phyloP scores from a whole-genome alignment of 2,113 vertebrate species.

The Stegostoma tigrinum region DNA sequence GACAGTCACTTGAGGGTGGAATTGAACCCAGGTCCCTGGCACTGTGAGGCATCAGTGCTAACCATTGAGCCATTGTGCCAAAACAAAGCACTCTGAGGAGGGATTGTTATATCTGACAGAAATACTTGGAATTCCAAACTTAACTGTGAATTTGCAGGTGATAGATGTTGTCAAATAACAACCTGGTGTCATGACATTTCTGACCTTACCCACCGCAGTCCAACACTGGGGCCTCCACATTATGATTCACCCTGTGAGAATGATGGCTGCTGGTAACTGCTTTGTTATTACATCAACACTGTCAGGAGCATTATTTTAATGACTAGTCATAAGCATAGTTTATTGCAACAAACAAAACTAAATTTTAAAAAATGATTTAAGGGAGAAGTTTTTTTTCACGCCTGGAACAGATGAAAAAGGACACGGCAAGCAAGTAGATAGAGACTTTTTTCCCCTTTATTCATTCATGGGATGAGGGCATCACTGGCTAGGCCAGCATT shows the following conservation, averaged over 20 bases:
- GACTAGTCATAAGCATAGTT: neutral
- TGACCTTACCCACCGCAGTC: too few relatives aligned
- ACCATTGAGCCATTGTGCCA: too few relatives aligned
- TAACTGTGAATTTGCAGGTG: neutral
- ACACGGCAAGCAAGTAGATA: neutral
- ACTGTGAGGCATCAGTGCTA: too few relatives aligned
- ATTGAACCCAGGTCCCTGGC: too few relatives aligned
- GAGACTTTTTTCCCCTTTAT: neutral
- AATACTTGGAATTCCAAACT: neutral
- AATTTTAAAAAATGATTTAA: neutral
- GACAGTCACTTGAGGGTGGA: too few relatives aligned
- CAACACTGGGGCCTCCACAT: too few relatives aligned
- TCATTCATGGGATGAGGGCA: too few relatives aligned
- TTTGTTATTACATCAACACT: neutral
- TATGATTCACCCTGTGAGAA: neutral
- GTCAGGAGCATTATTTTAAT: neutral
- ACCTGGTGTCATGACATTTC: too few relatives aligned
- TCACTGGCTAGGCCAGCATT: too few relatives aligned
- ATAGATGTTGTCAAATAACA: neutral
- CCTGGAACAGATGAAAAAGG: neutral
- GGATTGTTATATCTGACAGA: too few relatives aligned
- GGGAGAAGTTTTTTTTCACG: neutral
- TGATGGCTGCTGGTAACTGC: neutral
- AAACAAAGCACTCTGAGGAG: neutral
- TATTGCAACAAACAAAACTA: neutral